Evolutionary conservation across 2,113 vertebrate species (phyloP), one percentile per base, ranked within the genome.

Genomic region (Aythya baeri): DNA sequence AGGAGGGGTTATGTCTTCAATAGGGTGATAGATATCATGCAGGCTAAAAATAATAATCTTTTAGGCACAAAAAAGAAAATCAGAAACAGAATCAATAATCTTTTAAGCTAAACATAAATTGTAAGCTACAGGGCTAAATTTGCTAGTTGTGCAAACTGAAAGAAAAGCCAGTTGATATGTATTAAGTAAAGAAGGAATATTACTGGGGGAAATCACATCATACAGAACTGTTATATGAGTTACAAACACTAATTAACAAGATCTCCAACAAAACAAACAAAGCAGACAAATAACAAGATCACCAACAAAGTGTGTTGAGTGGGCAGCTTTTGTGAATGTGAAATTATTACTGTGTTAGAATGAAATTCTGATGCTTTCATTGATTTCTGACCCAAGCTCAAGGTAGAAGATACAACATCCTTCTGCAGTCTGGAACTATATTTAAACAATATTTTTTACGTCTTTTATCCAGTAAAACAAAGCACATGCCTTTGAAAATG

Each of bases 341-440:
- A 77, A 63, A 68, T 34, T 20, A 52, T 17, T 61, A 38, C 3
- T 34, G 5, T 1, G 7, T 18, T 11, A 36, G 43, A n/a, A 32
- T 63, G 7, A 91, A 80, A 73, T 62, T 32, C 54, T 46, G 43
- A 27, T 66, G 13, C 5, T 86, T 79, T 59, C 43, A 55, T 0
- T n/a, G 13, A 49, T 34, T 63, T 84, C 55, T 77, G 44, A 18
- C 5, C 5, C 77, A 62, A 67, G 46, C 1, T 85, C 34, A 85
- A 88, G 31, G 12, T 7, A 27, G 8, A 77, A 70, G 52, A 11
- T 15, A 36, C 44, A 57, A 3, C 4, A 2, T 25, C 27, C 20
- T 93, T 80, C 27, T 0, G 0, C 22, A 49, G 22, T 7, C 9
- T 54, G 44, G 65, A 93, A 66, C 6, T 0, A 1, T 10, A 18